Evolutionary conservation across 35 echinoderm and acorn worm genomes (phyloP), one percentile per base, ranked within the genome.

Genomic region (Anneissia japonica): DNA sequence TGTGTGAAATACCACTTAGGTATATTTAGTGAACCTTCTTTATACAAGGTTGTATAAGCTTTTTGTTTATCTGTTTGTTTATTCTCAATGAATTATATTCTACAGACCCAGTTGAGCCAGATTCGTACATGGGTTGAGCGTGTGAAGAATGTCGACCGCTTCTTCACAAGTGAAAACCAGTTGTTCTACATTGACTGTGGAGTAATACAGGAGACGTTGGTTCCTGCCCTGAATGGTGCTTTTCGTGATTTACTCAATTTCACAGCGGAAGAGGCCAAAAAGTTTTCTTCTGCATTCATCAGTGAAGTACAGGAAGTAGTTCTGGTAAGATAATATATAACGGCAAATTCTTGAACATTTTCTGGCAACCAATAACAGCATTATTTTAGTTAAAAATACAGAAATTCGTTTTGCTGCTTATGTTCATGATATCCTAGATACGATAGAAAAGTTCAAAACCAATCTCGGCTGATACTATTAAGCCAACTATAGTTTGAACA

Each of bases 181-280:
- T 55, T 99, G 37, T 90, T 99, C 55, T 83, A 86, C 31, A 87
- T 99, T 0, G 96, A 99, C 76, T 99, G 92, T 78, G 90, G 89
- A 12, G 89, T 92, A 0, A 92, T 99, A 55, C 96, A 99, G 84
- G 89, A 86, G 0, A 81, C 89, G 36, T 73, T 99, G 1, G 92
- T 99, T 0, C 92, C 96, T 23, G 85, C 86, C 28, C 87, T 99
- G 37, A 92, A 88, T 46, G 83, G 51, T 0, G 96, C 96, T 0
- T 99, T 94, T 83, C 91, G 81, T 32, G 92, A 99, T 38, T 81
- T 99, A 31, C 92, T 99, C 1, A 86, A 99, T 84, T 99, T 91
- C 81, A 93, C 92, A 9, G 96, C 96, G 14, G 74, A 80, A 21
- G 91, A 99, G 46, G 96, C 92, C 36, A 86, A 89, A 75, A 75